Evolutionary conservation across 2,797 vertebrate genomes (phyloP).

Genomic region (Oophaga sylvatica): DNA sequence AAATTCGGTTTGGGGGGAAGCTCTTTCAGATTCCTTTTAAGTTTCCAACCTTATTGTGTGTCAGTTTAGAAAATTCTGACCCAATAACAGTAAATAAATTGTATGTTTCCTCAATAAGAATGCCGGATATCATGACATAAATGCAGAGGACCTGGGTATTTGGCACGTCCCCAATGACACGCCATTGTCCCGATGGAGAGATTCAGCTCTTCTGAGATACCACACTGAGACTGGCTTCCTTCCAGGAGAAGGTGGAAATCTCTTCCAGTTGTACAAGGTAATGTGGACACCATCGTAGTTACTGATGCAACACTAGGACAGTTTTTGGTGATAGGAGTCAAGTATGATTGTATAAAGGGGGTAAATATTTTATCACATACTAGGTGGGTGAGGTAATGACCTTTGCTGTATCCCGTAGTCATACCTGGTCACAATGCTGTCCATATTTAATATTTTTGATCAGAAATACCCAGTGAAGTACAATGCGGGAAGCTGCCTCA

Average conservation of each 20-base stretch:
- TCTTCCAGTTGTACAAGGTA: constrained; percentile 40
- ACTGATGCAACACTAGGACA: not conserved
- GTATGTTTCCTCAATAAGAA: constrained; percentile 3
- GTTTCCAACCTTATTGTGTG: not conserved
- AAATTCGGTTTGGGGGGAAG: too few relatives aligned
- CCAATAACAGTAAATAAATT: not conserved
- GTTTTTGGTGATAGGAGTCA: not conserved
- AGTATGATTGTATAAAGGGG: not conserved
- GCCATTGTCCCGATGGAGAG: not conserved
- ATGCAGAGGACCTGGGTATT: constrained; percentile 10
- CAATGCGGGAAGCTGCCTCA: constrained; percentile 17
- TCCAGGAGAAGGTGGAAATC: constrained; percentile 38
- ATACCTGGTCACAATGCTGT: not conserved
- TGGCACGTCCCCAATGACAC: constrained; percentile 11
- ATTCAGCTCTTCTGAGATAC: constrained; percentile 38
- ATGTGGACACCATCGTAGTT: not conserved
- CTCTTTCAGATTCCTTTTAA: not conserved
- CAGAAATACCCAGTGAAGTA: constrained; percentile 34
- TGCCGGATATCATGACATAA: constrained; percentile 39
- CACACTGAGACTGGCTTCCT: constrained; percentile 40
- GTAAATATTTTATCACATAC: not conserved
- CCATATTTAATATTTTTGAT: not conserved
- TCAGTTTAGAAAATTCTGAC: not conserved
- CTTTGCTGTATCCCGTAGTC: not conserved
- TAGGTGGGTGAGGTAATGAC: not conserved